Evolutionary conservation across 2,113 vertebrate genomes (phyloP).

Genomic region (Zapornia atra): DNA sequence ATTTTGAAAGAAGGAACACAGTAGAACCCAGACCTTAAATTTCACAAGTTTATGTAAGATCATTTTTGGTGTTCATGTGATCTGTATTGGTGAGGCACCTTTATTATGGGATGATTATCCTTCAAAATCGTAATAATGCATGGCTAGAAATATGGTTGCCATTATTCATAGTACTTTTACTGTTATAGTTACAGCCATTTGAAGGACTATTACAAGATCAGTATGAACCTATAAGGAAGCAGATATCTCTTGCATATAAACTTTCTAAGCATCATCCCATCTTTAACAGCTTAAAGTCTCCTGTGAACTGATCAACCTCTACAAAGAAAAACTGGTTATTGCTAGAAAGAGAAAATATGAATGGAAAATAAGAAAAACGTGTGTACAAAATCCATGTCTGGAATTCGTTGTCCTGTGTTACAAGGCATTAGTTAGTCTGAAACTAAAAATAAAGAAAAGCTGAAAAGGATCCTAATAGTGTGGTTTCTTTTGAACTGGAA

Average conservation of each 20-base stretch:
- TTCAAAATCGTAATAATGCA: not conserved
- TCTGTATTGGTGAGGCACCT: not conserved
- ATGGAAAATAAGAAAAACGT: constrained; percentile 20
- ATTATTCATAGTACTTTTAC: not conserved
- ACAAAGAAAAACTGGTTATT: not conserved
- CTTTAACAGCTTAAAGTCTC: not conserved
- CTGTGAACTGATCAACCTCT: not conserved
- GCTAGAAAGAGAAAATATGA: constrained; percentile 28
- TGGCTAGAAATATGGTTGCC: not conserved
- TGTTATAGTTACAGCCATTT: not conserved
- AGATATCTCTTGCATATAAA: not conserved
- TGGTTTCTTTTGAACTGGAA: constrained; percentile 32
- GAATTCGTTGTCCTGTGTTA: not conserved
- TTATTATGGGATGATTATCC: not conserved
- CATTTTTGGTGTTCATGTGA: not conserved
- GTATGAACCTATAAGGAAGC: not conserved
- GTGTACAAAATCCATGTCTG: not conserved
- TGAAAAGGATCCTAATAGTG: constrained; percentile 18
- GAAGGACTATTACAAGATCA: not conserved
- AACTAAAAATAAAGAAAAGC: constrained; percentile 51
- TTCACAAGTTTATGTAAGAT: not conserved
- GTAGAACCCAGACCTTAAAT: not conserved
- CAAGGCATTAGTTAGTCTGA: not conserved
- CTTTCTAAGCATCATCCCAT: not conserved
- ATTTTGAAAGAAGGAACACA: not conserved